phyloP scores from a whole-genome alignment of 92 coral and sea anemone genomes.

The Virgularia gustaviana region DNA sequence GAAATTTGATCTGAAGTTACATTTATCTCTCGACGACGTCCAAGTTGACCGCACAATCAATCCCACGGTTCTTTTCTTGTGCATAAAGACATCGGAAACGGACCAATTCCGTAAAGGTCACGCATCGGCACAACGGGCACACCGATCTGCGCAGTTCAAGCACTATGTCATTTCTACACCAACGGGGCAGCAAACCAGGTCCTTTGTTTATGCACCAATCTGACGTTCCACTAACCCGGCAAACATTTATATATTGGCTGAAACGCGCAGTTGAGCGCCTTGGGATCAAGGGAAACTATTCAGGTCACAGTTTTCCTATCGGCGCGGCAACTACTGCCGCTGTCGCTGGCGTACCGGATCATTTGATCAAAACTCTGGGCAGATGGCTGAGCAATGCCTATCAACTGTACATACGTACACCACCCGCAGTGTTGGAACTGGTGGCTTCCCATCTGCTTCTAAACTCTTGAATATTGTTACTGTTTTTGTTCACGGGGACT shows the following conservation, averaged over 20 bases:
- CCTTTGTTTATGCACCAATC: neutral
- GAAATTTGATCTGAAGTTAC: too few species aligned
- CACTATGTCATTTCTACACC: neutral
- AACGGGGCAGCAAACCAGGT: neutral
- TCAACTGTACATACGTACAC: neutral
- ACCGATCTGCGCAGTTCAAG: neutral
- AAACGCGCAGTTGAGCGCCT: neutral
- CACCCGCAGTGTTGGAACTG: neutral
- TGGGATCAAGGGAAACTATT: neutral
- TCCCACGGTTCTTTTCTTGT: neutral
- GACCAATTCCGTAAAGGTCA: neutral
- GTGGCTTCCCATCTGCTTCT: neutral
- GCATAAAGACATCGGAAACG: neutral
- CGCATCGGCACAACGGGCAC: neutral
- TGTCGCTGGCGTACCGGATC: neutral
- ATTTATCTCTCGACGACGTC: too few species aligned
- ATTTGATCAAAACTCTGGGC: neutral
- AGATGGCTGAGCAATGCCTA: neutral
- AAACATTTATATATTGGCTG: neutral
- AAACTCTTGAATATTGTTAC: too few species aligned
- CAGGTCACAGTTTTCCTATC: neutral
- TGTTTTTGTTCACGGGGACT: too few species aligned
- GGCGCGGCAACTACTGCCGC: neutral
- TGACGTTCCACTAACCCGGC: neutral
- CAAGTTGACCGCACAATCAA: neutral